Evolutionary conservation across 2,888 invertebrate species (phyloP), one percentile per base, ranked within the genome.

Genomic region (Globia sparganii): DNA sequence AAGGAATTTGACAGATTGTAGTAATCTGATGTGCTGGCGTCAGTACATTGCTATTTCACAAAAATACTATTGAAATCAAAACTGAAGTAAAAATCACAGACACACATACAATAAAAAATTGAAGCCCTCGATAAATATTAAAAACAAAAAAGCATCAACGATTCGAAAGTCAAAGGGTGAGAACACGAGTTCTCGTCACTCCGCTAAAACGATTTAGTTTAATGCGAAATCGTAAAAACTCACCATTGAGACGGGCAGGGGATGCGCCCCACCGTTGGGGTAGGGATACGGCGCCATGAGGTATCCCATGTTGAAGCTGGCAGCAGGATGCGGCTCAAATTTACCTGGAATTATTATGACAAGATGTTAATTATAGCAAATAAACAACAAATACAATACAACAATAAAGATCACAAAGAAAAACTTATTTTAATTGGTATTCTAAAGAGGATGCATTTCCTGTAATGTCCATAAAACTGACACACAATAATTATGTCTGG

Each of bases 261-360:
- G 96, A 95, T 98, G 98, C 91, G 98, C 98, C 89, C 98, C 98
- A 92, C 99, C 99, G 95, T 99, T 99, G 94, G 98, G 98, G 97
- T 99, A 99, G 88, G 98, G 98, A 96, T 99, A 99, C 80, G 98
- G 98, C 87, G 98, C 98, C 95, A 99, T 98, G 94, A 99, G 97
- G 97, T 99, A 99, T 93, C 99, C 99, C 98, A 99, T 98, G 97
- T 98, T 98, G 97, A 98, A 98, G 87, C 98, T 97, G 90, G 98
- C 98, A 94, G 98, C 98, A 84, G 98, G 97, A 92, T 98, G 97
- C 83, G 98, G 98, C 93, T 98, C 98, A 96, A 98, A 98, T 97
- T 98, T 98, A 97, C 98, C 98, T 98, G 97, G 58, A 97, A 96
- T 91, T 77, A 77, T 75, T 61, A 73, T 69, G 9, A 46, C 25